These are phyloP conservation scores for Catostomus latipinnis DNA, from an alignment of 2,797 vertebrate species.

Conservation along the genomic window DNA sequence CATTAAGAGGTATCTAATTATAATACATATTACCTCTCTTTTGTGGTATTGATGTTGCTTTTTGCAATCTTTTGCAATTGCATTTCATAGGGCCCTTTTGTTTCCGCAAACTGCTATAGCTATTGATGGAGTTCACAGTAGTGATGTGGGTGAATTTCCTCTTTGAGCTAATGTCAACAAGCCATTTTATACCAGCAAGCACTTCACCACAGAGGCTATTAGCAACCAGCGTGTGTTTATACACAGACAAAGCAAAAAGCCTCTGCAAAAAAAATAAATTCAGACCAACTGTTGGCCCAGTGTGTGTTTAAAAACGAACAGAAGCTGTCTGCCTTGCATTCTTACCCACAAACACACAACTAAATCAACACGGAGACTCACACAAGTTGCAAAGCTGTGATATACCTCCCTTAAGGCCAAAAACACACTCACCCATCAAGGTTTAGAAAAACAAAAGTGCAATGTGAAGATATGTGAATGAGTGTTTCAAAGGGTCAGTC, in stretches of 20 bases:
- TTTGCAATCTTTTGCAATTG: slow-evolving; percentile 27
- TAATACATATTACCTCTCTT: slow-evolving; percentile 26
- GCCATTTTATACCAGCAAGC: slow-evolving; percentile 71
- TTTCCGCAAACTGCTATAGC: slow-evolving; percentile 35
- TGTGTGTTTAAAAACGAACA: slow-evolving; percentile 74
- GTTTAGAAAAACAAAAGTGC: no score
- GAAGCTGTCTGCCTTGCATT: slow-evolving; percentile 62
- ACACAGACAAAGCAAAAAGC: slow-evolving; percentile 71
- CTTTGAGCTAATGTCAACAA: slow-evolving; percentile 75
- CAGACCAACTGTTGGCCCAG: slow-evolving; percentile 70
- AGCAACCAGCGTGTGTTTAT: slow-evolving; percentile 69
- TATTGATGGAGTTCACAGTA: slow-evolving; percentile 47
- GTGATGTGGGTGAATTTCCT: slow-evolving; percentile 54
- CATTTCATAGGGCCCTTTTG: slow-evolving; percentile 33
- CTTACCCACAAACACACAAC: slow-evolving; percentile 59
- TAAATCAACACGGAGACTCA: slow-evolving; percentile 30
- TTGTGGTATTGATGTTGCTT: slow-evolving; percentile 35
- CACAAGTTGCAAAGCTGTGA: neutral
- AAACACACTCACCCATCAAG: no score
- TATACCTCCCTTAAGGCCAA: no score
- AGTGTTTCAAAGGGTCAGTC: no score
- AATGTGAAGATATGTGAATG: no score
- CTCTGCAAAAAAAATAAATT: slow-evolving; percentile 61
- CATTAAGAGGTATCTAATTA: slow-evolving; percentile 23
- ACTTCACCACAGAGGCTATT: slow-evolving; percentile 72